Evolutionary conservation across 1,140 invertebrate species (phyloP).

Genomic region (Ridgeia piscesae): DNA sequence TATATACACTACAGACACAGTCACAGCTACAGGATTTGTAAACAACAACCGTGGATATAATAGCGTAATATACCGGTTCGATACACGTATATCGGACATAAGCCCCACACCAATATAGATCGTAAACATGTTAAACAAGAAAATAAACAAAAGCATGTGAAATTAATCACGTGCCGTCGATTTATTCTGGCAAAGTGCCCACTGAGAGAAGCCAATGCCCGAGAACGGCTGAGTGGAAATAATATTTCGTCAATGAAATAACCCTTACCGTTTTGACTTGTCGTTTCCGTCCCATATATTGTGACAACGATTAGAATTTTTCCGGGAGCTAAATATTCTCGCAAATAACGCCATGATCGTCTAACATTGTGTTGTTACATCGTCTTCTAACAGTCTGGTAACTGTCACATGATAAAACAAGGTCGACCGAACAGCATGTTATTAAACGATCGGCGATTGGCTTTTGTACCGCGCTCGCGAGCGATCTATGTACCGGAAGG

Average conservation of each 20-base stretch:
- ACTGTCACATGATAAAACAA: slow-evolving; percentile 1
- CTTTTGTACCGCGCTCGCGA: background rate
- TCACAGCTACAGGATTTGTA: too few relatives aligned
- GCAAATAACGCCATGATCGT: background rate
- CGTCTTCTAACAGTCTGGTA: background rate
- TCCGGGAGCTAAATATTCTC: background rate
- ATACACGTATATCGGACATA: background rate
- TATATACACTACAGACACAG: too few relatives aligned
- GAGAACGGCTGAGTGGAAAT: background rate
- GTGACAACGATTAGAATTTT: background rate
- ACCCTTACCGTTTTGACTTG: background rate
- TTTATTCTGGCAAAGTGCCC: background rate
- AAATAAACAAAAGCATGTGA: slow-evolving; percentile 2
- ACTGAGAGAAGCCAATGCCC: background rate
- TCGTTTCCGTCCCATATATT: background rate
- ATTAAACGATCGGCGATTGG: background rate
- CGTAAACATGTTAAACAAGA: background rate
- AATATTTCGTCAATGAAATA: background rate
- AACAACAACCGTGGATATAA: background rate
- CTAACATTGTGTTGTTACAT: background rate
- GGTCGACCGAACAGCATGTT: background rate
- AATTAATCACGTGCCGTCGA: background rate
- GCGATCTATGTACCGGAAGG: background rate
- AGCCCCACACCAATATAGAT: background rate
- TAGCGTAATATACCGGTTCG: background rate